phyloP scores from a whole-genome alignment of 2,888 invertebrate species.

The Unio pictorum region DNA sequence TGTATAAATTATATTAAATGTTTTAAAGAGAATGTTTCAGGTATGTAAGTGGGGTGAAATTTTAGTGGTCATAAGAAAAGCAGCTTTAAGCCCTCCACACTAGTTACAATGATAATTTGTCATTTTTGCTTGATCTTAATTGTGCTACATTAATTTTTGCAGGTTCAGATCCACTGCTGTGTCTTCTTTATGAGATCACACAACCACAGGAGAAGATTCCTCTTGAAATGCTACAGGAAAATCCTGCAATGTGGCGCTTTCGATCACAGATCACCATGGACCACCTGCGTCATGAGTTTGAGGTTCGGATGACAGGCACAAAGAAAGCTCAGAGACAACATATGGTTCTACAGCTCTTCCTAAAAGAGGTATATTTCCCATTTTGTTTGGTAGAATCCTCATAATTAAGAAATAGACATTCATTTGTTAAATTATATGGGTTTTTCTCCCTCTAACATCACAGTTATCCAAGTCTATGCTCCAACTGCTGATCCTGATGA shows the following conservation, averaged over 20 bases:
- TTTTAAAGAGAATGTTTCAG: no score
- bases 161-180: slow-evolving; percentile 40
- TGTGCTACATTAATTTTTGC: slow-evolving; percentile 3
- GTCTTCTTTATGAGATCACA: slow-evolving; percentile 36
- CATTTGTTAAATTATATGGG: no score
- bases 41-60: no score
- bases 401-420: no score
- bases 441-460: no score
- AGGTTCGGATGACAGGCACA: not conserved
- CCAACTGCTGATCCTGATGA: no score
- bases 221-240: slow-evolving; percentile 14
- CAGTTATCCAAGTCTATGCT: no score
- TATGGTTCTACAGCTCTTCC: no score
- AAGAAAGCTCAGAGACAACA: not conserved
- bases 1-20: no score
- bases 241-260: slow-evolving; percentile 37
- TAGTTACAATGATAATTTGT: not conserved
- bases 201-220: slow-evolving; percentile 6
- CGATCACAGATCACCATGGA: slow-evolving; percentile 33
- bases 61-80: no score
- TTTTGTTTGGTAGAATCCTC: no score
- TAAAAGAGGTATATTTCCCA: not conserved
- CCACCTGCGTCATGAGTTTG: slow-evolving; percentile 33
- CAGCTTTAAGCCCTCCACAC: no score
- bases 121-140: not conserved